These are phyloP conservation scores for Sula dactylatra DNA, from an alignment of 2,113 vertebrate genomes.

Conservation along the genomic window DNA sequence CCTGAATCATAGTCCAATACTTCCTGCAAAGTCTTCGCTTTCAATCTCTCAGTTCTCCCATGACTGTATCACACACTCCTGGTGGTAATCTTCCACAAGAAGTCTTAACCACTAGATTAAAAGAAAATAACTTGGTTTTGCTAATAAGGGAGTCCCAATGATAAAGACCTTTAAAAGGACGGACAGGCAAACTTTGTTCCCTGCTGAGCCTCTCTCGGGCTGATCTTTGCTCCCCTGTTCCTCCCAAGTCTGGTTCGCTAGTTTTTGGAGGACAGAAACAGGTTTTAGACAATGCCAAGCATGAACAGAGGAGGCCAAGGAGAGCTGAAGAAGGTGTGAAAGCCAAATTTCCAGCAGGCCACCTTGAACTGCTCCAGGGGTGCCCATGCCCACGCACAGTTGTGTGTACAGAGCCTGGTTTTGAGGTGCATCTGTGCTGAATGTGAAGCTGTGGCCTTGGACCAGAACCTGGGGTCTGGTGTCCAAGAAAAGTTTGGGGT, in stretches of 20 bases:
- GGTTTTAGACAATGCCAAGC: not conserved
- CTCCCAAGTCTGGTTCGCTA: not conserved
- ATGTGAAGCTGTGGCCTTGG: not conserved
- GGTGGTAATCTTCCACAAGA: not conserved
- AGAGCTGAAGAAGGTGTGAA: not conserved
- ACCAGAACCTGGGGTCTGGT: not conserved
- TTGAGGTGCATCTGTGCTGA: not conserved
- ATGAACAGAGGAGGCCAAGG: not conserved
- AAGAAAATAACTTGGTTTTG: not conserved
- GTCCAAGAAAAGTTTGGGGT: not conserved
- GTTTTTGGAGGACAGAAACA: not conserved
- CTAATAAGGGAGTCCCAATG: not conserved
- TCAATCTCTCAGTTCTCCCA: not conserved
- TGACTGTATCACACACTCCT: not conserved
- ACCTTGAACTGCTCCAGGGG: fast-evolving
- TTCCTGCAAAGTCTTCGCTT: not conserved
- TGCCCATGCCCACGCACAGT: fast-evolving
- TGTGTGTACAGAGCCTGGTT: not conserved
- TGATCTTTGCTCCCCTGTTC: not conserved
- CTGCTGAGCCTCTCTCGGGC: not conserved
- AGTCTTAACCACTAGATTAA: not conserved
- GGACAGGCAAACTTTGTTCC: not conserved
- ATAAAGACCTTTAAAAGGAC: not conserved
- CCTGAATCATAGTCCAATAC: not conserved
- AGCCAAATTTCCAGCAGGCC: slow-evolving; percentile 18